Evolutionary conservation across 2,113 vertebrate species (phyloP), one percentile per base, ranked within the genome.

Genomic region (Odontophorus gujanensis): DNA sequence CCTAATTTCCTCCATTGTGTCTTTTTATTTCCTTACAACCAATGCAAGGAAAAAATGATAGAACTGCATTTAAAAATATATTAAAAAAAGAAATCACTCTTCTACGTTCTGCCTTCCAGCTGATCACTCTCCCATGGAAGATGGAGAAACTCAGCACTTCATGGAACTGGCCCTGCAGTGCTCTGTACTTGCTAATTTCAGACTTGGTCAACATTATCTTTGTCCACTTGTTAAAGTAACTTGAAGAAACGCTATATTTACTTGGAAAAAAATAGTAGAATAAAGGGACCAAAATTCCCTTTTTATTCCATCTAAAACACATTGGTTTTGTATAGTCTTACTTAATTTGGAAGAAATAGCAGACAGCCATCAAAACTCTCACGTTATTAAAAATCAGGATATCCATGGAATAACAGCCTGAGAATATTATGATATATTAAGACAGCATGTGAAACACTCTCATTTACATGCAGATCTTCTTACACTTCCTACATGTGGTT

Each of bases 391-490:
- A 92, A 71, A 24, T 82, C 63, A 82, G 32, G 89, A 87, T 65
- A 86, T n/a, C 25, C n/a, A 75, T 2, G 1, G 7, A 85, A 21
- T 58, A 80, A 77, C 45, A 95, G 42, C 38, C 78, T 81, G 36
- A 69, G 59, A 89, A 69, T 80, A 77, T 63, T 71, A 74, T 13
- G 51, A 20, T 87, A 26, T 82, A 57, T 89, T 92, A 73, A 81
- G 26, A 53, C 8, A 90, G 20, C n/a, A 42, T 89, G 68, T 79
- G 71, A 95, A 95, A 75, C 5, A 84, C 6, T 80, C 40, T 71
- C 63, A 81, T 92, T 95, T 83, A 40, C 51, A 63, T 82, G 13
- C 63, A 89, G 55, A n/a, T 69, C n/a, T 74, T 86, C 74, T 92
- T 87, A 67, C 42, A 63, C 65, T 87, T 89, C 84, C 89, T 85